These are phyloP conservation scores for Sitobion miscanthi DNA, from an alignment of 1,140 invertebrate species.

Conservation along the genomic window DNA sequence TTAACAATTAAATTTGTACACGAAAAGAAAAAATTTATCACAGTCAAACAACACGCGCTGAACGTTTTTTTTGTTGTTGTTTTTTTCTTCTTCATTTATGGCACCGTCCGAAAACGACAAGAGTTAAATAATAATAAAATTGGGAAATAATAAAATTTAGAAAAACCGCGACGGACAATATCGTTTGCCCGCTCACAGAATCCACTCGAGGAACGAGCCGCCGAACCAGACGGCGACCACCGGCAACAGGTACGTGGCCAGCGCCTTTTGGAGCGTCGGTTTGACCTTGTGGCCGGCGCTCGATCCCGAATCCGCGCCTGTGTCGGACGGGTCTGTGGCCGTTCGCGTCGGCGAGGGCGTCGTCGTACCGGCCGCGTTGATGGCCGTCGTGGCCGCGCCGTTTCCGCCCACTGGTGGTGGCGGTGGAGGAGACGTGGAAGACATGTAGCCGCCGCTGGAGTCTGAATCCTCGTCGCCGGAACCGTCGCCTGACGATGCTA, in stretches of 20 bases:
- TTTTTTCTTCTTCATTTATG: neutral
- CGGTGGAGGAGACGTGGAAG: neutral
- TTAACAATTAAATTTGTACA: neutral
- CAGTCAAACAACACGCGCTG: slow-evolving; percentile 39
- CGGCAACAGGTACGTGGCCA: slow-evolving; percentile 78
- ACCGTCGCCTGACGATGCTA: slow-evolving; percentile 63
- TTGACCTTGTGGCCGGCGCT: slow-evolving; percentile 58
- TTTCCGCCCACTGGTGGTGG: neutral
- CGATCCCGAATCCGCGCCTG: neutral
- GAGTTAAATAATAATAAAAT: neutral
- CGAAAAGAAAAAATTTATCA: slow-evolving; percentile 35
- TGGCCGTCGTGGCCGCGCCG: neutral
- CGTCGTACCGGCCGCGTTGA: neutral
- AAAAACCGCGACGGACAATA: neutral
- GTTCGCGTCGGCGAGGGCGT: neutral
- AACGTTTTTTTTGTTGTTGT: slow-evolving; percentile 7
- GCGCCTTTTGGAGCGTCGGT: slow-evolving; percentile 70
- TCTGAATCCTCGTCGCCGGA: slow-evolving; percentile 61
- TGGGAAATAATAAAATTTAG: neutral
- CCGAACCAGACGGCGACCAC: slow-evolving; percentile 85
- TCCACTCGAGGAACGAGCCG: slow-evolving; percentile 76
- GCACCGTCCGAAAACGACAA: slow-evolving; percentile 41
- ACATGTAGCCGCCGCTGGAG: neutral
- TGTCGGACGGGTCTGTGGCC: neutral
- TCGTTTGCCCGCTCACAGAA: neutral